Evolutionary conservation across 2,113 vertebrate species (phyloP), one percentile per base, ranked within the genome.

Genomic region (Vulpes vulpes): DNA sequence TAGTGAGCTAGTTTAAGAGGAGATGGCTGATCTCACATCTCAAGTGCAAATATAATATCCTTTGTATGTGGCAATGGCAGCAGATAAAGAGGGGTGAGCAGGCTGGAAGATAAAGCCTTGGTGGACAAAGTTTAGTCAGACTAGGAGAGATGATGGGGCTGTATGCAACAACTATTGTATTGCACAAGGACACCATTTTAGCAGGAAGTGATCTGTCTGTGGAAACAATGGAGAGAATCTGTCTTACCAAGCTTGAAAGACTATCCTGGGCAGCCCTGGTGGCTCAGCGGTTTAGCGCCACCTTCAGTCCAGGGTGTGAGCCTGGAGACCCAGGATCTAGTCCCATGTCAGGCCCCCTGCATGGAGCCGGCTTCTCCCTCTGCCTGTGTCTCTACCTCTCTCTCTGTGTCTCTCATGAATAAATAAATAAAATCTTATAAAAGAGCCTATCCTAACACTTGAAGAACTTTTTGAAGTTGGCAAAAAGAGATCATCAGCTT

Each of bases 11-110:
- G 57, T n/a, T 32, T 4, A 51, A 49, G 73, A 76, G 73, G 84
- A 59, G 84, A 90, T 96, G 38, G 62, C n/a, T 85, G 27, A 84
- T 95, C 38, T 95, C 59, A 96, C 93, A 92, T 38, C 49, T 71
- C 4, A 92, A 69, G 60, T 89, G 27, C 51, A 85, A 85, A 85
- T 27, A 16, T 95, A 84, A 79, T 94, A 79, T 89, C 80, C 73
- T 91, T 83, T 65, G 62, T 91, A 19, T 85, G 17, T 91, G 94
- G 49, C 87, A 88, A 5, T 80, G 43, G 55, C 35, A 89, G 23
- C 53, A 91, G 71, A 62, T 80, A 81, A 91, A 76, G 62, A 43
- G 15, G 64, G 8, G 64, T 95, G 79, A 95, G 69, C 1, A 27
- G 32, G 10, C 51, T 84, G 23, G 27, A 95, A 86, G 91, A 80